Conservation (phyloP, 2,888 invertebrate genomes). For the Ophion costatus region DNA sequence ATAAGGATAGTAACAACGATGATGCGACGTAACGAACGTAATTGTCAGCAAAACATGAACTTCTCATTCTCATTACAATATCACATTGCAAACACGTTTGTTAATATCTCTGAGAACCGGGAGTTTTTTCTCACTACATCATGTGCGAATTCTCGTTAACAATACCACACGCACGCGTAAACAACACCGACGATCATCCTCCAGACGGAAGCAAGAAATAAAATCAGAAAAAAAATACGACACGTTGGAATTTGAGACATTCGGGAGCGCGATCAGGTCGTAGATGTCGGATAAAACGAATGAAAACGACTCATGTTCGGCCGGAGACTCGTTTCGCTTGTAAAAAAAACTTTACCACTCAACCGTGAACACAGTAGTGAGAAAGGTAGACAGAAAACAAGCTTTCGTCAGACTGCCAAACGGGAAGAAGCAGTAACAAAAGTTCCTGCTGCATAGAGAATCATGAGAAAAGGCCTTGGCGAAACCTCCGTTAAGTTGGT, state of each 20-base stretch:
- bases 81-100: constrained; percentile 59
- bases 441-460: not conserved
- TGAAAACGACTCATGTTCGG: constrained; percentile 9
- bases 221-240: constrained; percentile 8
- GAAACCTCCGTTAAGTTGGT: too few species aligned
- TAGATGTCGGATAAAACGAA: constrained; percentile 21
- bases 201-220: not conserved
- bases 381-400: not conserved
- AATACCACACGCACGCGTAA: not conserved
- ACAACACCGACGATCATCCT: not conserved
- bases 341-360: constrained; percentile 30
- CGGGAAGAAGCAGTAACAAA: not conserved
- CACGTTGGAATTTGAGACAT: constrained; percentile 19
- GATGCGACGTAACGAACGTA: constrained; percentile 70
- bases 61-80: constrained; percentile 76
- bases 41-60: constrained; percentile 71
- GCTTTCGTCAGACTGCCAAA: constrained; percentile 1
- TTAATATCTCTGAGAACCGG: constrained; percentile 5
- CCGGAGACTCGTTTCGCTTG: constrained; percentile 16
- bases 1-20: constrained; percentile 52
- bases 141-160: constrained; percentile 33
- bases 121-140: constrained; percentile 31
- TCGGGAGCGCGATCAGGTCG: constrained; percentile 1
- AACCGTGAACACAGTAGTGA: constrained; percentile 23
- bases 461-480: not conserved